phyloP scores from a whole-genome alignment of 53 echinoderm and acorn worm genomes.

The Holothuria leucospilota region DNA sequence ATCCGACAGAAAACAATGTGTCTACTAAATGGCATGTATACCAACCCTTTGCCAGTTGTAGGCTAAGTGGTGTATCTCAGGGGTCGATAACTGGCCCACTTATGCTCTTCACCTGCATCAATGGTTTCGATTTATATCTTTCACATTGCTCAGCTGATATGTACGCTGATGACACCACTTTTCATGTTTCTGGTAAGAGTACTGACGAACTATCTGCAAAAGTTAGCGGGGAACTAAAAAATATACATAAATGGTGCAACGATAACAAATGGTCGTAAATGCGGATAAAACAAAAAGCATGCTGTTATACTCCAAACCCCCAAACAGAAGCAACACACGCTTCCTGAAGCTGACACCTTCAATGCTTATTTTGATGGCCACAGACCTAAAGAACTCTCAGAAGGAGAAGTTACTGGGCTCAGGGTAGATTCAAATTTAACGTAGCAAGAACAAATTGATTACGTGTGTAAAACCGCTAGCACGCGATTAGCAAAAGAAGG shows the following conservation, averaged over 20 bases:
- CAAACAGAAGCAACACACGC: not conserved
- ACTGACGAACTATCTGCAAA: not conserved
- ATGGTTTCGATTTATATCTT: too few species aligned
- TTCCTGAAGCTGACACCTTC: not conserved
- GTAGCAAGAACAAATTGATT: not conserved
- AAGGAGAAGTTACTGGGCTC: not conserved
- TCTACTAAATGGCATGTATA: too few species aligned
- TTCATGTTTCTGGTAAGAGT: too few species aligned
- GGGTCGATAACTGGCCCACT: too few species aligned
- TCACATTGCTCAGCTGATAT: too few species aligned
- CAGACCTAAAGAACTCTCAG: not conserved
- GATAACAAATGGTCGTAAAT: not conserved
- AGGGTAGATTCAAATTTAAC: not conserved
- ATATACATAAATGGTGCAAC: not conserved
- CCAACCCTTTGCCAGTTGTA: not conserved
- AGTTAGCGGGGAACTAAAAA: not conserved
- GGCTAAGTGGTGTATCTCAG: slow-evolving; percentile 28
- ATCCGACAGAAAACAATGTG: too few species aligned
- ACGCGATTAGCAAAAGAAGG: not conserved
- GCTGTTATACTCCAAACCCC: not conserved
- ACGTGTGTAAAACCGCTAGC: too few species aligned
- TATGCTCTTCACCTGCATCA: too few species aligned
- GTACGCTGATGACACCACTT: too few species aligned
- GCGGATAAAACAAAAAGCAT: not conserved
- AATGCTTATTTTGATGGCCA: not conserved